A percentile compares a stretch with the other conserved stretches of the same genome.
Evolutionary conservation across 2,797 vertebrate species (phyloP).

Genomic region (Diglossa cyanea): DNA sequence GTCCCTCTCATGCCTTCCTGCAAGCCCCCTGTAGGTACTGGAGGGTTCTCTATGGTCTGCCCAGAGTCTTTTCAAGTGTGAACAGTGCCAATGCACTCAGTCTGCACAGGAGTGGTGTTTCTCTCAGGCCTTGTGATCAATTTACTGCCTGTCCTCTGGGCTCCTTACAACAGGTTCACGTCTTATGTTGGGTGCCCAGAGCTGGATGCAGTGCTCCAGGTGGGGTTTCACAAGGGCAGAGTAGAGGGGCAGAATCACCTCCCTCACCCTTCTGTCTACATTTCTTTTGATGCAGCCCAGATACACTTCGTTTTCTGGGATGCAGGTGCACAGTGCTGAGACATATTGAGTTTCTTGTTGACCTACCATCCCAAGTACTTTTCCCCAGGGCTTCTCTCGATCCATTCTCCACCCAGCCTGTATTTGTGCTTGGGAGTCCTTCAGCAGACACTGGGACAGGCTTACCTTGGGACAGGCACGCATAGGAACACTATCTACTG

Average conservation of each 20-base stretch:
- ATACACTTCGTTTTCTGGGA: neutral
- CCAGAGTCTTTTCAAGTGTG: neutral
- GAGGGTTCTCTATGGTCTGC: neutral
- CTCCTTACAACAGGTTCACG: neutral
- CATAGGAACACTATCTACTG: neutral
- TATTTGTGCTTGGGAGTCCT: neutral
- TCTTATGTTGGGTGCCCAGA: neutral
- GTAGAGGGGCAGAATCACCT: neutral
- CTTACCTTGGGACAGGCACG: neutral
- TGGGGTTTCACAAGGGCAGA: neutral
- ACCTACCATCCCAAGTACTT: neutral
- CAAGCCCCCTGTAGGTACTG: neutral
- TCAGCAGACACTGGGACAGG: neutral
- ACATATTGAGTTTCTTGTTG: neutral
- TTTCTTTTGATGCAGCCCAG: neutral
- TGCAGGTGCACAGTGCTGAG: neutral
- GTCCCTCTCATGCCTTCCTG: rapidly evolving
- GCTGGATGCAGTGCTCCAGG: too few relatives aligned
- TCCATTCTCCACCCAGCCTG: neutral
- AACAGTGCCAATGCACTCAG: neutral
- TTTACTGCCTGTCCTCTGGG: neutral
- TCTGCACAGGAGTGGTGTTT: neutral
- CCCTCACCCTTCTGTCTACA: rapidly evolving
- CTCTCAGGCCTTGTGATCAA: neutral
- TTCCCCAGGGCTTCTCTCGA: neutral